A percentile compares a stretch with the other conserved stretches of the same genome.
These are phyloP conservation scores for Elephas maximus DNA, from an alignment of 2,113 vertebrate genomes.

Conservation along the genomic window DNA sequence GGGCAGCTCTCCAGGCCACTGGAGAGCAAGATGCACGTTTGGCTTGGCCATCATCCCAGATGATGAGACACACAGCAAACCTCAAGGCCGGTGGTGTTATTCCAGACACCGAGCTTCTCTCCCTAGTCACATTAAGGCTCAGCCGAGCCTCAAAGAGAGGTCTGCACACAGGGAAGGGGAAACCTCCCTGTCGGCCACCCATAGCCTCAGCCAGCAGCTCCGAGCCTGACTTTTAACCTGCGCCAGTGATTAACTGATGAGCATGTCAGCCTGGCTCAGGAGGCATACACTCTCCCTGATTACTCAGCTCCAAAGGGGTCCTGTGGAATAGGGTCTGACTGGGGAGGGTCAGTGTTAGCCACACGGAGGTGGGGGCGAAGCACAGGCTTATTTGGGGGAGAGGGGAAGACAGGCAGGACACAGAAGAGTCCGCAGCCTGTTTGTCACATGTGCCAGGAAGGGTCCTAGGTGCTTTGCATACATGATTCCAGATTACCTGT, in stretches of 20 bases:
- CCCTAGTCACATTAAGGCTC: neutral
- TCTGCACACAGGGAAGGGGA: neutral
- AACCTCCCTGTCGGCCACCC: neutral
- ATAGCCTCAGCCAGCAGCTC: neutral
- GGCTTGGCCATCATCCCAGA: neutral
- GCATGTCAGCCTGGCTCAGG: neutral
- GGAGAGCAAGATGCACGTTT: neutral
- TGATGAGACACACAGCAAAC: neutral
- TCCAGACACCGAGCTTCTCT: neutral
- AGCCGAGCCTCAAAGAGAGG: neutral
- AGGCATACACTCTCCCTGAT: neutral
- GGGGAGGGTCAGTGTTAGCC: neutral
- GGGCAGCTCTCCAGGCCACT: neutral
- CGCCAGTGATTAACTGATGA: neutral
- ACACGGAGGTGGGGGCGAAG: neutral
- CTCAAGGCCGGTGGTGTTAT: neutral
- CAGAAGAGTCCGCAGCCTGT: neutral
- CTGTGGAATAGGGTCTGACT: accelerated
- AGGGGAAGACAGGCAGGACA: neutral
- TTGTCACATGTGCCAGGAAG: accelerated
- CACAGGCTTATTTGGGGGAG: neutral
- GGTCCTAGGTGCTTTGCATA: accelerated
- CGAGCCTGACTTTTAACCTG: neutral
- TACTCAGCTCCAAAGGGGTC: neutral
- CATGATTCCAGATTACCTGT: neutral